phyloP scores from a whole-genome alignment of 2,797 vertebrate species.

The Takifugu rubripes region DNA sequence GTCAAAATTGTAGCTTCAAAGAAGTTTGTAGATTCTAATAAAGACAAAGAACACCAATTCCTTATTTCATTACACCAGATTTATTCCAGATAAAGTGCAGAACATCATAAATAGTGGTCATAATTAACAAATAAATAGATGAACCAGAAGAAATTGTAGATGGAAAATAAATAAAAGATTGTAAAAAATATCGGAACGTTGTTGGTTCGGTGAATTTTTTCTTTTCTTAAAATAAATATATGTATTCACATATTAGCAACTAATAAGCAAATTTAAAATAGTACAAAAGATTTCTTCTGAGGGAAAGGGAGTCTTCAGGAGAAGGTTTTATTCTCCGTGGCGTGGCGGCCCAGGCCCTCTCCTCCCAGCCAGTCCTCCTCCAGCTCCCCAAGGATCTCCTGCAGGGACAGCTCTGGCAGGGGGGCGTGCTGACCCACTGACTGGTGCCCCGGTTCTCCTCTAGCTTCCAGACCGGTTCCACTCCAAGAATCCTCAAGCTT shows the following conservation, averaged over 20 bases:
- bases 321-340: constrained; percentile 21
- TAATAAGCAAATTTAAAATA: constrained; percentile 16
- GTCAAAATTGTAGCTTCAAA: too few species aligned
- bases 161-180: background rate
- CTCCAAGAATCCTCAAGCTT: constrained; percentile 55
- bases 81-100: constrained; percentile 63
- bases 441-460: constrained; percentile 4
- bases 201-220: too few species aligned
- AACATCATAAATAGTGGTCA: constrained; percentile 45
- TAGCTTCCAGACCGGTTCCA: constrained; percentile 9
- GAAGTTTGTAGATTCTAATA: too few species aligned
- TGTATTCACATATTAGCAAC: too few species aligned
- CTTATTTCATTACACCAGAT: constrained; percentile 31
- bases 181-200: too few species aligned
- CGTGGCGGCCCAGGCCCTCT: constrained; percentile 21
- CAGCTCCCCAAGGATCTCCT: constrained; percentile 73
- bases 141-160: background rate
- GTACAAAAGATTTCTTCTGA: constrained; percentile 25
- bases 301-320: constrained; percentile 24
- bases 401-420: constrained; percentile 70
- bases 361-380: constrained; percentile 66
- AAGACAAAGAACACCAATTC: background rate
- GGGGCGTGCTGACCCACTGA: constrained; percentile 20
- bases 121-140: constrained; percentile 59
- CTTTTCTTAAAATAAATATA: too few species aligned